Evolutionary conservation across 2,888 invertebrate genomes (phyloP), one percentile per base, ranked within the genome.

Genomic region (Xestia rhomboidea): DNA sequence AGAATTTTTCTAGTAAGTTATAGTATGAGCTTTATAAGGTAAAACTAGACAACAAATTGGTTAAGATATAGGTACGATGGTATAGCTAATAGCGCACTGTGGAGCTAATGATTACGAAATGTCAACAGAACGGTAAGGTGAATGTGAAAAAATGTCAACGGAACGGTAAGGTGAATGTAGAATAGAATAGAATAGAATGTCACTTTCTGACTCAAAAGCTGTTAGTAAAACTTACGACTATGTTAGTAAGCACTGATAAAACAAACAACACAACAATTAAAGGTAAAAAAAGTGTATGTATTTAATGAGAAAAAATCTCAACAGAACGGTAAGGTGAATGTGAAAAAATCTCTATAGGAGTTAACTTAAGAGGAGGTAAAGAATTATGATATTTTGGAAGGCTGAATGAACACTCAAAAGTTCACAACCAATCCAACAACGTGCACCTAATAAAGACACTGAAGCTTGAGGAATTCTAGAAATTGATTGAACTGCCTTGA

Each of bases 1-100:
- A 54, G 77, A 82, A 77, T 81, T 76, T 76, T n/a, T 73, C 51
- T 46, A 60, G 49, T 64, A 54, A 57, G 54, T 66, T 13, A 3
- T 68, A 38, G 30, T 49, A 49, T 1, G 2, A 27, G 44, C 67
- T 73, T 30, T 79, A 46, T 54, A 70, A 44, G 78, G 78, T 44
- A 51, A 60, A 57, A 76, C 67, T 30, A 30, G 60, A 34, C 49
- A 21, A 8, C 30, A 8, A 21, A 7, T 21, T 60, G 46, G 46
- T 18, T 27, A 41, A 27, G 44, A 44, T 71, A 18, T n/a, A n/a
- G n/a, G n/a, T 24, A 67, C 15, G 2, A 21, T 34, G 15, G 6
- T 38, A 21, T 21, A 5, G 24, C 10, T 27, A 24, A 27, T 68
- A 6, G 5, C 38, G n/a, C 21, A 5, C n/a, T 27, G 15, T 57